Base-by-base conservation (phyloP, 2,888 invertebrate genomes). In the Orthonevra nobilis region DNA sequence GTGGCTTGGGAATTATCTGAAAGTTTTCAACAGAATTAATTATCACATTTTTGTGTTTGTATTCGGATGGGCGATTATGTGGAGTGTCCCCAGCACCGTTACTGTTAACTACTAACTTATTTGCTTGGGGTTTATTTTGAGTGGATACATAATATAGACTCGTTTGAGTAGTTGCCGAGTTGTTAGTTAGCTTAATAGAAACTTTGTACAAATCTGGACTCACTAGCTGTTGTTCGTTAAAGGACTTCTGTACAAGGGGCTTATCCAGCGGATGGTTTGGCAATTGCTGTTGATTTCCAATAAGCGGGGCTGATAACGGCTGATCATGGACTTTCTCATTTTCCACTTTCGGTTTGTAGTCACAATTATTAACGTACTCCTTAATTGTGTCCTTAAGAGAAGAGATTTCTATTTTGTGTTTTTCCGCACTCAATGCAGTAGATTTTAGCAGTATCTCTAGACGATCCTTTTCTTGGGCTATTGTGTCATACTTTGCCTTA, bases 21-120 rank as follows among this genome's bases (percentile, higher is more conserved):
- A 89, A 89, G 85, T 88, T 89, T 88, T 89, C 89, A 87, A 89
- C 89, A 85, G 89, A 89, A 84, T 89, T 87, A 86, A 89, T 81
- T 82, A 88, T 88, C 82, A 50, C 64, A 81, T 75, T 70, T 81
- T 75, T 75, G 58, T 54, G 42, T 56, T 56, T 75, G 32, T 69
- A 42, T 23, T 70, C 56, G 58, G 60, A 28, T 44, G 64, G 74
- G n/a, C 54, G 68, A 52, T 56, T 20, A 40, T 63, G 50, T 44
- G 12, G 46, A 30, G 42, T 17, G 28, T 46, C 63, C 58, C 72
- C n/a, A 69, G 52, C 44, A 52, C 66, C 66, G 38, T 58, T 66
- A 44, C 23, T 50, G 42, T 60, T 52, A n/a, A n/a, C n/a, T 17
- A 28, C 20, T 32, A 44, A 17, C 26, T 56, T 70, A 75, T 19